These are phyloP conservation scores for Ectropis crepuscularia DNA, from an alignment of 2,888 invertebrate genomes.

Conservation along the genomic window DNA sequence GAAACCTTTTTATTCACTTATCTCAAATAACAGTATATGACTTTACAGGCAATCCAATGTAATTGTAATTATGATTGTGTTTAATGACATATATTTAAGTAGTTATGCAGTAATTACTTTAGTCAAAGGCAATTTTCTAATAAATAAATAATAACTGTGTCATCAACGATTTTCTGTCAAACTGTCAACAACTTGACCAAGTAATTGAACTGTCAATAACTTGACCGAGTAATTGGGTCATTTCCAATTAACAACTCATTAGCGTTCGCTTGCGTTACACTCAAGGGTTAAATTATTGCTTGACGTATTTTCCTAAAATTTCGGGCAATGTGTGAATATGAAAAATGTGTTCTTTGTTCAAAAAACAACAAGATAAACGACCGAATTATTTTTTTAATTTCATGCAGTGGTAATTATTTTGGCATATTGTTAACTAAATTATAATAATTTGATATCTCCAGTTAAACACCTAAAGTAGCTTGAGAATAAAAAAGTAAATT, in stretches of 20 bases:
- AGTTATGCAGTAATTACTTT: too few relatives aligned
- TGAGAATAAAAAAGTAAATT: not conserved
- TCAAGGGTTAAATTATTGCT: slow-evolving; percentile 52
- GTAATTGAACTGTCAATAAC: not conserved
- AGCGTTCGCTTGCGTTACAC: slow-evolving; percentile 42
- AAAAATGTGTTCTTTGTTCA: slow-evolving; percentile 38
- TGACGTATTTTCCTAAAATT: slow-evolving; percentile 30
- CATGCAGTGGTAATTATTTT: slow-evolving; percentile 22
- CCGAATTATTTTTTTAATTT: slow-evolving; percentile 17
- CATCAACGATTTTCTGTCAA: not conserved
- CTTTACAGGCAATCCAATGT: too few relatives aligned
- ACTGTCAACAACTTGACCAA: not conserved
- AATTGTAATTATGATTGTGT: too few relatives aligned
- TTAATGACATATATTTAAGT: too few relatives aligned
- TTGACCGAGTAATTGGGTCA: slow-evolving; percentile 12
- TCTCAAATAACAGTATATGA: too few relatives aligned
- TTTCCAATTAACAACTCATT: slow-evolving; percentile 49
- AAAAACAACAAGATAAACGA: slow-evolving; percentile 27
- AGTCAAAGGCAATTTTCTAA: too few relatives aligned
- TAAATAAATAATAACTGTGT: not conserved
- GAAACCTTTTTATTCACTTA: too few relatives aligned
- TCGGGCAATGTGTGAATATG: slow-evolving; percentile 41
- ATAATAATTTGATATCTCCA: slow-evolving; percentile 10
- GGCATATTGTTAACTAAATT: slow-evolving; percentile 12
- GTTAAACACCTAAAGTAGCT: not conserved